A percentile compares a stretch with the other conserved stretches of the same genome.
These are phyloP conservation scores for Torymus aiolomorphi DNA, from an alignment of 2,888 invertebrate species.

Conservation along the genomic window DNA sequence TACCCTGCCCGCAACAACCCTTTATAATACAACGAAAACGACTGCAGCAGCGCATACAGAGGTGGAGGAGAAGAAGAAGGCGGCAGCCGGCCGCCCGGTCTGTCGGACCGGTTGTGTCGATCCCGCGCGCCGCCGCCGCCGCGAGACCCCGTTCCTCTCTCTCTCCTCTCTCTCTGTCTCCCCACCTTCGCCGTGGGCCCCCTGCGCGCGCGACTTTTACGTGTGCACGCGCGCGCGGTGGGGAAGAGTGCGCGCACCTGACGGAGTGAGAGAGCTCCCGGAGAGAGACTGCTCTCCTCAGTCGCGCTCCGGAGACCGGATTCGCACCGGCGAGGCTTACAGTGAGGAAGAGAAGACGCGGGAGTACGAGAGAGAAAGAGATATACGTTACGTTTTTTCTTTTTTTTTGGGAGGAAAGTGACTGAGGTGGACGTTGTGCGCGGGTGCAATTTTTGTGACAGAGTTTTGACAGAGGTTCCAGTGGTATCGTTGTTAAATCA, in stretches of 20 bases:
- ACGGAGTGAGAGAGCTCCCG: slow-evolving; percentile 61
- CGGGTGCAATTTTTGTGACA: too few species aligned
- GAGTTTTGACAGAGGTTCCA: too few species aligned
- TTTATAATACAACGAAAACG: too few species aligned
- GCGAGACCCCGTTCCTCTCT: slow-evolving; percentile 31
- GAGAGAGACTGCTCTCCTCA: slow-evolving; percentile 59
- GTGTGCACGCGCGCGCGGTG: slow-evolving; percentile 20
- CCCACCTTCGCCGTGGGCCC: background rate
- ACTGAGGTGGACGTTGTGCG: too few species aligned
- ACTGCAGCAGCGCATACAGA: background rate
- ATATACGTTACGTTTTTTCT: too few species aligned
- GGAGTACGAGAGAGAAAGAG: too few species aligned
- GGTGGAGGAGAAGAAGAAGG: slow-evolving; percentile 37
- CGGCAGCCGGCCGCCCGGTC: slow-evolving; percentile 42
- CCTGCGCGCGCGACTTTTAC: slow-evolving; percentile 21
- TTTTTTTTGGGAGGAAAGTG: too few species aligned
- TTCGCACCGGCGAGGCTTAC: slow-evolving; percentile 7
- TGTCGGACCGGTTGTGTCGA: slow-evolving; percentile 53
- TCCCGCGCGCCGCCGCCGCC: slow-evolving; percentile 22
- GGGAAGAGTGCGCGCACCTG: slow-evolving; percentile 40
- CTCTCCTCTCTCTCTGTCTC: slow-evolving; percentile 18
- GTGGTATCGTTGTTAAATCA: too few species aligned
- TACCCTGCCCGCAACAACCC: too few species aligned
- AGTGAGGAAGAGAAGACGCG: too few species aligned
- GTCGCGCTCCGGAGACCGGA: slow-evolving; percentile 60